phyloP scores from a whole-genome alignment of 2,113 vertebrate species.

The Eudyptes chrysolophus region DNA sequence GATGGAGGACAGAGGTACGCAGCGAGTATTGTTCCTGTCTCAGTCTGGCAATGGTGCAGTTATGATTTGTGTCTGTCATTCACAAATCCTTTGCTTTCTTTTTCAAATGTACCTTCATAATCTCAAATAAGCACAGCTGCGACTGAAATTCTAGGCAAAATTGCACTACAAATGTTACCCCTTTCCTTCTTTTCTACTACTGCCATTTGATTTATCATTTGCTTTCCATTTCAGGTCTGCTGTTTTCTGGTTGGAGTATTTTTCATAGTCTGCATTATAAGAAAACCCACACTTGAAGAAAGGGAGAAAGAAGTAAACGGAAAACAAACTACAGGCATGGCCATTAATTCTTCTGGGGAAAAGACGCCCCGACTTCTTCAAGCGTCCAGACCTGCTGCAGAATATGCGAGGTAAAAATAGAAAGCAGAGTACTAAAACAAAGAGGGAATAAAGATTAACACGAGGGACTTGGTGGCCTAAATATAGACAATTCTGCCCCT shows the following conservation, averaged over 20 bases:
- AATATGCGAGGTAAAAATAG: neutral
- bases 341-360: slow-evolving; percentile 7
- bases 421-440: neutral
- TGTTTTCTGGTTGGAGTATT: neutral
- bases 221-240: neutral
- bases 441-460: neutral
- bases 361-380: neutral
- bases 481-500: slow-evolving; percentile 22
- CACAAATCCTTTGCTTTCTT: neutral
- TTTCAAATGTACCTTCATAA: neutral
- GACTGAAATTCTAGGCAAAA: slow-evolving; percentile 1
- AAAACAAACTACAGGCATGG: neutral
- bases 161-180: neutral
- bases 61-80: neutral
- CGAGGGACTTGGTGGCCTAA: slow-evolving; percentile 19
- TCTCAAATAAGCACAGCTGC: neutral
- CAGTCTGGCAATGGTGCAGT: neutral
- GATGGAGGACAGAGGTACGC: neutral
- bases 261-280: neutral
- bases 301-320: neutral
- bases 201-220: neutral
- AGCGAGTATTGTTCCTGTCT: neutral
- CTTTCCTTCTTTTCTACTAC: neutral
- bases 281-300: neutral
- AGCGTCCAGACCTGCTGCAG: neutral